Evolutionary conservation across 2,888 invertebrate species (phyloP).

Genomic region (Sinohyriopsis cumingii): DNA sequence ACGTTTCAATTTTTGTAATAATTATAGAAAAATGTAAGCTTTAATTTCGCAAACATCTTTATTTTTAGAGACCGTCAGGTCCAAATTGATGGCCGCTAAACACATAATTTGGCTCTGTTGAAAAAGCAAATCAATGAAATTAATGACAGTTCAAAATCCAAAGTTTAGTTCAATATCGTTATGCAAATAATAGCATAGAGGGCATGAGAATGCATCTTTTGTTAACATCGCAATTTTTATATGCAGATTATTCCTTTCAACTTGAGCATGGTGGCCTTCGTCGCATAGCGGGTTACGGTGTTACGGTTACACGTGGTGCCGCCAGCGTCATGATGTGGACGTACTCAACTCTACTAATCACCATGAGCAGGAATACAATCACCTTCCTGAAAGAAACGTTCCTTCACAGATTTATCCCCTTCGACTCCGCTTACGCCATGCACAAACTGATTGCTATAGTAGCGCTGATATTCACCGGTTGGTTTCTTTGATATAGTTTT

Average conservation of each 20-base stretch:
- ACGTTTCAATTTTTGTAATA: no score
- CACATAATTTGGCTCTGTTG: no score
- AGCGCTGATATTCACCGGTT: conserved; percentile 76
- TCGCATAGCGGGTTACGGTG: conserved; percentile 77
- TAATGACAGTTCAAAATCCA: no score
- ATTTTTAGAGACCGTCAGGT: no score
- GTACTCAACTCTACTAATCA: conserved; percentile 76
- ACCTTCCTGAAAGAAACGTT: conserved; percentile 76
- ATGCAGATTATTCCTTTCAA: conserved; percentile 75
- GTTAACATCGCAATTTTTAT: neutral
- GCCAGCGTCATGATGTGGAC: conserved; percentile 80
- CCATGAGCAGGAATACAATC: conserved; percentile 78
- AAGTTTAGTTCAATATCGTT: no score
- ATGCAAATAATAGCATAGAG: no score
- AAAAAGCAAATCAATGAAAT: no score
- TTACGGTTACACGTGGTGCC: conserved; percentile 77
- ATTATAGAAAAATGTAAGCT: no score
- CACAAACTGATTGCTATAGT: conserved; percentile 77
- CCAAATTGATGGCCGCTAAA: no score
- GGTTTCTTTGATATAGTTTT: conserved; percentile 21
- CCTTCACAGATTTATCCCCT: conserved; percentile 77
- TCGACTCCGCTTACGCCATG: conserved; percentile 76
- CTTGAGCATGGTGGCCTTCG: conserved; percentile 77
- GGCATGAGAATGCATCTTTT: no score
- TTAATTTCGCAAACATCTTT: no score